Base-by-base conservation (phyloP, 1,140 invertebrate species). In the Drosophila oshimai region DNA sequence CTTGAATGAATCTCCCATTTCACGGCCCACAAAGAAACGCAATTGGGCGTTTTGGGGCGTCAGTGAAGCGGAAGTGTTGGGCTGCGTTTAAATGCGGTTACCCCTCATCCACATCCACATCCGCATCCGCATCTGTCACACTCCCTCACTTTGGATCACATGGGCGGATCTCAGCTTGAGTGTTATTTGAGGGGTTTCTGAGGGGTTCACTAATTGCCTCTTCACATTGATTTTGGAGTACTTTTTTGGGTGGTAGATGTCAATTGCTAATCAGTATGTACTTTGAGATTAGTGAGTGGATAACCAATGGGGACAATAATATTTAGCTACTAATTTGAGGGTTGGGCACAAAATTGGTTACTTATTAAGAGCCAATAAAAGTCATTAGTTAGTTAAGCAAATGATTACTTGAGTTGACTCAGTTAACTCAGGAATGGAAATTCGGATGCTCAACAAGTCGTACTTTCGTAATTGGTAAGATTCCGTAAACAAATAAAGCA, bases 1-100 rank as follows among this genome's bases (percentile, higher is more conserved):
- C 39, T 17, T 15, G 20, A 22, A 36, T 31, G 31, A 36, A 2
- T 22, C 22, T 24, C 31, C 61, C 18, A 22, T 47, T 64, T 9
- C 7, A 12, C 22, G 31, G 29, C 49, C 22, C 64, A 60, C 53
- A 68, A 58, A 39, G 54, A 39, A 33, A 24, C 33, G 55, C 69
- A 72, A 72, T 72, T 72, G 69, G 71, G 41, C 34, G 55, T 28
- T 36, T 26, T 33, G 31, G 15, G 26, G 41, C 22, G 46, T 10
- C 58, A 64, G 13, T 20, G 58, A 67, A 44, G 67, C 67, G 69
- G 69, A 72, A 72, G 67, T 55, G 34, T 45, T 68, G 64, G 31
- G 44, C 41, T 39, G 44, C 41, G 44, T 50, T 67, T 39, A 39
- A 67, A 20, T 67, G 62, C 45, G 57, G 42, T 47, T 65, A 65